Percentiles rank a stretch among this genome's conserved stretches.
Conservation (phyloP, 37 sponge, comb jelly and placozoan genomes). For the Theonella swinhoei region DNA sequence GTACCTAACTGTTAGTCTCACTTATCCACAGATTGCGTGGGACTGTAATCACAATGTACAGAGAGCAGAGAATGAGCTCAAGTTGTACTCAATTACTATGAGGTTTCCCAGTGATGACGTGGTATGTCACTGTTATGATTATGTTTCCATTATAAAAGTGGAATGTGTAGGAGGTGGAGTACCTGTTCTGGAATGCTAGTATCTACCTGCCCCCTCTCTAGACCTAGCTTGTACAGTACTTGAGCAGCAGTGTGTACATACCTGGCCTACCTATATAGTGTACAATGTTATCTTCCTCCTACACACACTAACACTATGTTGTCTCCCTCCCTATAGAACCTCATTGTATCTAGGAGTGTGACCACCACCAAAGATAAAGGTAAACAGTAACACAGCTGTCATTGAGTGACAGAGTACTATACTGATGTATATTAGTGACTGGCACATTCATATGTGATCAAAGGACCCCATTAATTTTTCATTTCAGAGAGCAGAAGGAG, state of each 20-base stretch:
- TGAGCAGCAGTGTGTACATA: no score
- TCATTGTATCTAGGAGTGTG: neutral
- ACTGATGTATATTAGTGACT: no score
- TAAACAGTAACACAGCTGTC: no score
- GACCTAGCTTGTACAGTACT: neutral
- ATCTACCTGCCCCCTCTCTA: neutral
- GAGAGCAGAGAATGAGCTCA: conserved; percentile 74
- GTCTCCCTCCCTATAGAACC: neutral
- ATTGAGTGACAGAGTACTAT: no score
- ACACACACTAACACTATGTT: no score
- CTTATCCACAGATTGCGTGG: conserved; percentile 54
- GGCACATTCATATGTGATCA: no score
- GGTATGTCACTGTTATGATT: conserved; percentile 26
- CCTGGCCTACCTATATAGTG: neutral
- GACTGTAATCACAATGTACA: conserved; percentile 80
- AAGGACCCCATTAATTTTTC: no score
- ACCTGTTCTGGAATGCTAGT: neutral
- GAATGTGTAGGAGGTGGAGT: no score
- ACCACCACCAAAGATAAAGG: neutral
- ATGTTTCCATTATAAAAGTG: no score
- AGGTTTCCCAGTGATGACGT: conserved; percentile 79
- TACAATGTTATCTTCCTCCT: neutral
- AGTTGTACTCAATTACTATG: conserved; percentile 62
- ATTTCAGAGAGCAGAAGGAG: no score
- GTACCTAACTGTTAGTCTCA: no score